Conservation (phyloP, 2,113 vertebrate genomes). For the Notarius quadriscutis region DNA sequence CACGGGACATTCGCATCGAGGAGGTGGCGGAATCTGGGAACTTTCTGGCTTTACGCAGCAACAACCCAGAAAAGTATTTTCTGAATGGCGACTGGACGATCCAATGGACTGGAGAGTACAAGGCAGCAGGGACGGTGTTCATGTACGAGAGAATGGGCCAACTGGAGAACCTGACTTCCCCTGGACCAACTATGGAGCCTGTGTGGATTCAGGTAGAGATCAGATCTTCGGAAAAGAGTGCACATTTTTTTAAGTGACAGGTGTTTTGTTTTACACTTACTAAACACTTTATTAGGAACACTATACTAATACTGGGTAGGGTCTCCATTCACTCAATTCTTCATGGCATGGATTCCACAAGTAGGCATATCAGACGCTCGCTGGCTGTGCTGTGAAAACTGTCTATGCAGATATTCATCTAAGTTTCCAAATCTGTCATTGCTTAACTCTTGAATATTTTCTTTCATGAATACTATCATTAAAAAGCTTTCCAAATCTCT, state of each 20-base stretch:
- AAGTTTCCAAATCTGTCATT: too few relatives aligned
- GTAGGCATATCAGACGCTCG: too few relatives aligned
- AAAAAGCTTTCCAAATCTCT: too few relatives aligned
- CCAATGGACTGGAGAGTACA: slow-evolving; percentile 93
- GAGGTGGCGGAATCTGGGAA: slow-evolving; percentile 88
- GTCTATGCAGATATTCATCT: too few relatives aligned
- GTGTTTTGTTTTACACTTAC: background rate
- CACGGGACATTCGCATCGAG: slow-evolving; percentile 85
- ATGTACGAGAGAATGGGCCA: slow-evolving; percentile 85
- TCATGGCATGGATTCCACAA: too few relatives aligned
- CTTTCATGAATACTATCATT: too few relatives aligned
- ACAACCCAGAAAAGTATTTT: slow-evolving; percentile 86
- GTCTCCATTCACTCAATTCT: too few relatives aligned
- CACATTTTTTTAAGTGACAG: background rate
- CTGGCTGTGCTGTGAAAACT: too few relatives aligned
- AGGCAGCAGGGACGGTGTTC: slow-evolving; percentile 89
- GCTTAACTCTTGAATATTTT: too few relatives aligned
- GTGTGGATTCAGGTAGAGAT: slow-evolving; percentile 91
- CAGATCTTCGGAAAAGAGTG: background rate
- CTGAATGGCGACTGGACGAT: slow-evolving; percentile 94
- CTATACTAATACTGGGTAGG: background rate
- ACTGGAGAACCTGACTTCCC: slow-evolving; percentile 91
- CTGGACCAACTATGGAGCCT: slow-evolving; percentile 86
- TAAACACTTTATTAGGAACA: background rate
- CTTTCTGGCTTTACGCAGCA: slow-evolving; percentile 87